A percentile compares a stretch with the other conserved stretches of the same genome.
Conservation (phyloP, 2,797 vertebrate species). For the Peromyscus eremicus region DNA sequence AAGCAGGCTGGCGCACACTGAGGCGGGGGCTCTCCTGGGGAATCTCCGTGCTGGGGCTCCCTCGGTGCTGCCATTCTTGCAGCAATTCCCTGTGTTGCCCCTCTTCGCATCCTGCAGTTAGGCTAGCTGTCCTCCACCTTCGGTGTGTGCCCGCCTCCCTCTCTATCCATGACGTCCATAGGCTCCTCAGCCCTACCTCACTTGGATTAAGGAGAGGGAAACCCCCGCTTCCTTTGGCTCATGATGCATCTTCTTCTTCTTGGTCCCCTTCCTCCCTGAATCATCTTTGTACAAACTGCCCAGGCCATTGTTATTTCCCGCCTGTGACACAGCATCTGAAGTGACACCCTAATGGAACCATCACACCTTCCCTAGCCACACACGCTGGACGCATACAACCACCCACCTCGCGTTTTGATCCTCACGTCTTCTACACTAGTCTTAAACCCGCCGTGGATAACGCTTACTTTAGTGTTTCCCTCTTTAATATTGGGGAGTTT, state of each 20-base stretch:
- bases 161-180: not conserved
- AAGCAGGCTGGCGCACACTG: not conserved
- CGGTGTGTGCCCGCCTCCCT: not conserved
- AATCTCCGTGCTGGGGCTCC: not conserved
- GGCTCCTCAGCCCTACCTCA: not conserved
- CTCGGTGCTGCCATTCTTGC: not conserved
- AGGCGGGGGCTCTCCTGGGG: rapidly evolving
- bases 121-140: not conserved
- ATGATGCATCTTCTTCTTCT: not conserved
- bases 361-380: not conserved
- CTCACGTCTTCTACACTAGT: not conserved
- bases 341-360: not conserved
- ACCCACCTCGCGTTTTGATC: not conserved
- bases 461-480: not conserved
- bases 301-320: not conserved
- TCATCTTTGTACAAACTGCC: not conserved
- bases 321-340: not conserved
- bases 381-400: not conserved
- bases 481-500: conserved; percentile 16
- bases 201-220: not conserved
- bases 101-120: not conserved
- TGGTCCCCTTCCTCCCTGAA: not conserved
- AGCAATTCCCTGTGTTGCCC: not conserved
- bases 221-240: not conserved
- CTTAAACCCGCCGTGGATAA: conserved; percentile 25